Percentiles rank a stretch among this genome's conserved stretches.
Evolutionary conservation across 2,113 vertebrate genomes (phyloP).

Genomic region (Oryctolagus cuniculus): mOryCun1.1 NC_091439.1:23640001-23640500

Average conservation of each 20-base stretch:
- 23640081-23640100: background rate
- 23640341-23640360: background rate
- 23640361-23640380: slow-evolving; percentile 8
- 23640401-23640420: background rate
- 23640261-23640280: background rate
- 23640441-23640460: background rate
- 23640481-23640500: background rate
- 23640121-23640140: background rate
- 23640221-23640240: background rate
- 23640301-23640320: background rate
- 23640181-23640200: background rate
- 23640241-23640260: background rate
- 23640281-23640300: background rate
- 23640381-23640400: background rate
- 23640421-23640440: background rate
- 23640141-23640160: background rate
- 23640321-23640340: slow-evolving; percentile 35
- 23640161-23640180: background rate
- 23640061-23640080: background rate
- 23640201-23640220: background rate
- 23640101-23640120: background rate
- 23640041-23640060: background rate
- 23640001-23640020: background rate
- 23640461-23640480: background rate
- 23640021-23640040: background rate